These are phyloP conservation scores for Drosophila mettleri DNA, from an alignment of 2,888 invertebrate species.

Conservation along the genomic window DNA sequence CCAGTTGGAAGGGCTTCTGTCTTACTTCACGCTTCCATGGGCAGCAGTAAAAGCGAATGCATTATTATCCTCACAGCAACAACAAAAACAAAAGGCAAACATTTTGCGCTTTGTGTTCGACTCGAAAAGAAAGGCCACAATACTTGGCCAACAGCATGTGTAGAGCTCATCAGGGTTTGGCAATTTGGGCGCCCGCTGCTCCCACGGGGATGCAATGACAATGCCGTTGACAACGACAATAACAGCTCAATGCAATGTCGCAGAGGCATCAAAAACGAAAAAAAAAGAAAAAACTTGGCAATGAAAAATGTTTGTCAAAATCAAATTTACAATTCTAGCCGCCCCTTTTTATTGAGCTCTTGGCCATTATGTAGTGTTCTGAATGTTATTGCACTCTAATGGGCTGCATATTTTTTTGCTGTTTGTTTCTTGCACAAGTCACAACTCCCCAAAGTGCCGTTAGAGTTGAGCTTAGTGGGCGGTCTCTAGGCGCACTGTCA, in stretches of 20 bases:
- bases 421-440: conserved; percentile 15
- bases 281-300: conserved; percentile 38
- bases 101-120: conserved; percentile 56
- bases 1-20: conserved; percentile 52
- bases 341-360: conserved; percentile 20
- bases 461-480: conserved; percentile 42
- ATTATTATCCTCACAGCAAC: conserved; percentile 68
- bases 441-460: conserved; percentile 53
- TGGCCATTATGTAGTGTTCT: conserved; percentile 61
- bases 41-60: conserved; percentile 67
- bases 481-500: conserved; percentile 32
- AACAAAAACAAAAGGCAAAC: conserved; percentile 48
- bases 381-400: conserved; percentile 67
- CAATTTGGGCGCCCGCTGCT: conserved; percentile 58
- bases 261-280: conserved; percentile 18
- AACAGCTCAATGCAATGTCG: conserved; percentile 55
- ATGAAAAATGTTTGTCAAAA: conserved; percentile 67
- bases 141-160: conserved; percentile 45
- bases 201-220: conserved; percentile 75
- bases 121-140: conserved; percentile 40
- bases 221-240: conserved; percentile 44
- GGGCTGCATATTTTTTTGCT: conserved; percentile 38
- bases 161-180: conserved; percentile 34
- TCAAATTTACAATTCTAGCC: conserved; percentile 59
- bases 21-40: conserved; percentile 70